Conservation (phyloP, 2,113 vertebrate genomes). For the Salvator merianae region DNA sequence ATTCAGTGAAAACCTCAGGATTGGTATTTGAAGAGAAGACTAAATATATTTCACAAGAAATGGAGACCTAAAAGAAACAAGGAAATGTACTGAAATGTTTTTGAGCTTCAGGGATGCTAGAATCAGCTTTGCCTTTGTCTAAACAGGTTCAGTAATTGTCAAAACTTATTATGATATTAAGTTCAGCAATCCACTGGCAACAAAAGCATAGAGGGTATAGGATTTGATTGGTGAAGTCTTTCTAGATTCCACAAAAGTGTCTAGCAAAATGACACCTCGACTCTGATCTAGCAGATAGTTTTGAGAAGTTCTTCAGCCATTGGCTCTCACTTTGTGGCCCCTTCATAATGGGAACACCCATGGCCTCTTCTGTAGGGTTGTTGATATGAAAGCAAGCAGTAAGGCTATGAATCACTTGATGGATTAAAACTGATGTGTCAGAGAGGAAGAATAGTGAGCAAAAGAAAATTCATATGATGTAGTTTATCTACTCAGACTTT, state of each 20-base stretch:
- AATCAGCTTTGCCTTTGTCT: neutral
- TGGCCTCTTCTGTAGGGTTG: neutral
- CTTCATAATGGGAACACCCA: neutral
- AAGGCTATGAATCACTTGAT: neutral
- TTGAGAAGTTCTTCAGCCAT: neutral
- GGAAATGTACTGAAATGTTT: neutral
- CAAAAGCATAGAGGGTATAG: neutral
- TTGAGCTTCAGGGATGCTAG: neutral
- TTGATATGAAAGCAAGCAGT: neutral
- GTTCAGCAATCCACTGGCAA: neutral
- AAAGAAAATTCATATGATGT: neutral
- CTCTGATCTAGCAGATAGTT: neutral
- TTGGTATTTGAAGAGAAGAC: neutral
- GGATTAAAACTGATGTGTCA: neutral
- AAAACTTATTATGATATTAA: neutral
- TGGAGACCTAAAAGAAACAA: neutral
- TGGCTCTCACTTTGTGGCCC: neutral
- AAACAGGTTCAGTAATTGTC: neutral
- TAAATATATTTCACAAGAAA: neutral
- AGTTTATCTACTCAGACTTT: neutral
- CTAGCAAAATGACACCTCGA: neutral
- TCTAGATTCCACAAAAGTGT: neutral
- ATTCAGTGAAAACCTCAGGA: conserved; percentile 1
- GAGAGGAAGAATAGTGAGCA: neutral
- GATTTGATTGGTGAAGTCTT: neutral